A percentile compares a stretch with the other conserved stretches of the same genome.
These are phyloP conservation scores for Phyllotreta striolata DNA, from an alignment of 2,888 invertebrate species.

Conservation along the genomic window DNA sequence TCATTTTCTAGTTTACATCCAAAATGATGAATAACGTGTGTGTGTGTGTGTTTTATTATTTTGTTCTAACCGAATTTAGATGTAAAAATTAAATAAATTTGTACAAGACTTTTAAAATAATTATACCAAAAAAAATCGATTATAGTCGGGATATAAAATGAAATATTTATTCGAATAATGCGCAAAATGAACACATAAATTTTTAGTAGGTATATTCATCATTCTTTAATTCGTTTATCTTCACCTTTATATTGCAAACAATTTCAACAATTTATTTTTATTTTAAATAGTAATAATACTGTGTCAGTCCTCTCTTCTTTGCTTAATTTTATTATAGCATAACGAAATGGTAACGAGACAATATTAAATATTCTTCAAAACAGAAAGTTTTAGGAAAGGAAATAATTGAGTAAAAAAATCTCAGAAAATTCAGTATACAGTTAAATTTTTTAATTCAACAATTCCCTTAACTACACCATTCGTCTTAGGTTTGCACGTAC, in stretches of 20 bases:
- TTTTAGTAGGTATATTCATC: conserved; percentile 29
- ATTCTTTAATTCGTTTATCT: conserved; percentile 15
- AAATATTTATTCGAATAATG: no score
- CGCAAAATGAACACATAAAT: background rate
- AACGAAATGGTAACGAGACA: conserved; percentile 34
- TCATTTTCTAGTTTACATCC: conserved; percentile 35
- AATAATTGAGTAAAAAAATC: conserved; percentile 26
- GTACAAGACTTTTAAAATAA: background rate
- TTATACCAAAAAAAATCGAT: no score
- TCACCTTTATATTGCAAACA: conserved; percentile 20
- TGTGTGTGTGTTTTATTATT: background rate
- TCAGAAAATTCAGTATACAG: conserved; percentile 36
- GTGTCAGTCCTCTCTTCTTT: conserved; percentile 32
- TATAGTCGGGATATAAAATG: no score
- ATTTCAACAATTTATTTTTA: conserved; percentile 33
- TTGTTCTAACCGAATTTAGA: background rate
- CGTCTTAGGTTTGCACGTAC: conserved; percentile 27
- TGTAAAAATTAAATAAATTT: conserved; percentile 1
- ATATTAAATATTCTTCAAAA: conserved; percentile 11
- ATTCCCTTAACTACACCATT: conserved; percentile 35
- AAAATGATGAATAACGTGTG: conserved; percentile 23
- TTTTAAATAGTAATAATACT: conserved; percentile 29
- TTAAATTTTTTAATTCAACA: conserved; percentile 29
- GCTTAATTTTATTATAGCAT: conserved; percentile 32
- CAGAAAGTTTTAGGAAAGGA: conserved; percentile 18